phyloP scores from a whole-genome alignment of 2,888 invertebrate genomes.

The Eilema depressum region DNA sequence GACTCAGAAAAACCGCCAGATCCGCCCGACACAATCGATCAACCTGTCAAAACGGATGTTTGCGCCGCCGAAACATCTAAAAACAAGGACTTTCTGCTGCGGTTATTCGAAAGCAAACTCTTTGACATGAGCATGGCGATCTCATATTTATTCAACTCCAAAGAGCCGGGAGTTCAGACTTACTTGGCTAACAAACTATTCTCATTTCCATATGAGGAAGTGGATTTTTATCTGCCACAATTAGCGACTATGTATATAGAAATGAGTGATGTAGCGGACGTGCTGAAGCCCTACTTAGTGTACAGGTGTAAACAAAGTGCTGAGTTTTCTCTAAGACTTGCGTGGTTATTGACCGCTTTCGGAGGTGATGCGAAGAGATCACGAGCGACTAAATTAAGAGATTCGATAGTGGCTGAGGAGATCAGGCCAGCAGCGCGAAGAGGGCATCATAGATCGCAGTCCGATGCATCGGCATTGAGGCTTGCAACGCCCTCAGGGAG shows the following conservation, averaged over 20 bases:
- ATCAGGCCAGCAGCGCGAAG: constrained; percentile 80
- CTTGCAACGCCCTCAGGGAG: constrained; percentile 87
- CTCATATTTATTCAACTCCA: constrained; percentile 98
- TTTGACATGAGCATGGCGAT: constrained; percentile 99
- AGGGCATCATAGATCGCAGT: constrained; percentile 90
- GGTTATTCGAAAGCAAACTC: constrained; percentile 98
- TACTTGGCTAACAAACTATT: constrained; percentile 99
- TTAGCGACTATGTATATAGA: constrained; percentile 99
- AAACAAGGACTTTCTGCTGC: constrained; percentile 91
- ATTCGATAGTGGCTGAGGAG: constrained; percentile 80
- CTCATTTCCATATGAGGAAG: constrained; percentile 96
- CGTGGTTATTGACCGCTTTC: constrained; percentile 98
- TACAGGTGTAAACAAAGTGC: constrained; percentile 94
- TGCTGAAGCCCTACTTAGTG: constrained; percentile 82
- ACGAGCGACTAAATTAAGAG: constrained; percentile 76
- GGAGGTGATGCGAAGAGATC: constrained; percentile 88
- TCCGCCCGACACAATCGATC: constrained; percentile 72
- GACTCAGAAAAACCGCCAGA: constrained; percentile 85
- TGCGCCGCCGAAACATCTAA: constrained; percentile 74
- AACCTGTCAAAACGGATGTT: constrained; percentile 69
- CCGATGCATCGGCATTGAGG: constrained; percentile 92
- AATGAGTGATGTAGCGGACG: constrained; percentile 98
- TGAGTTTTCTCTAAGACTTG: constrained; percentile 98
- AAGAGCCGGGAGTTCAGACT: constrained; percentile 98
- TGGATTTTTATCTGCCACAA: constrained; percentile 99